Evolutionary conservation across 1,140 invertebrate species (phyloP), one percentile per base, ranked within the genome.

Genomic region (Palaemon carinicauda): DNA sequence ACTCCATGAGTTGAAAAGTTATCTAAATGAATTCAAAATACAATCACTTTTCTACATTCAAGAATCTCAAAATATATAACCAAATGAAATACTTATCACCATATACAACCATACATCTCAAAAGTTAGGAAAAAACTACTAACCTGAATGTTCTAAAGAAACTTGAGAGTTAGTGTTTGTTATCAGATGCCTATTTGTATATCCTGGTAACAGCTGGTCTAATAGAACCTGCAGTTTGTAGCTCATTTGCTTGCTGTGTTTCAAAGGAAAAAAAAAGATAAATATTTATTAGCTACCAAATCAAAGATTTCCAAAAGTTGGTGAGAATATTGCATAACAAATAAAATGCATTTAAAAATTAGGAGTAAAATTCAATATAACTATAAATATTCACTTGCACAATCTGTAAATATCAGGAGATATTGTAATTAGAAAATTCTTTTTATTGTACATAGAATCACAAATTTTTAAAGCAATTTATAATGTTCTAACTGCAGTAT

Each of bases 181-280:
- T 1, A 83, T 73, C 51, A 83, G 51, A 31, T 83, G 82, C 29
- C 51, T 74, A 5, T 74, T 53, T 10, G 54, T n/a, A 31, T 19
- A 71, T 19, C 31, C 73, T 19, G 71, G 52, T 24, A 54, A 69
- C 21, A 77, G 14, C n/a, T 83, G 82, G 53, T 83, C 82, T 0
- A 83, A 71, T 7, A 83, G 53, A 9, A 83, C 52, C 60, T 77
- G 82, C 12, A 83, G 82, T 33, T 83, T 71, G 31, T 83, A 83
- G 3, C 41, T 83, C 52, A 83, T 27, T 12, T 52, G 74, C 53
- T 83, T 83, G 51, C 82, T 83, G 82, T 81, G 10, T 12, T 1
- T 24, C 15, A 65, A 27, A 33, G 29, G 27, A 29, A 80, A 56
- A 10, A 27, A 53, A 56, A 15, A 29, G 53, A 21, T 1, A 31